Evolutionary conservation across 1,140 invertebrate genomes (phyloP).

Genomic region (Yoshiicerus persimilis): DNA sequence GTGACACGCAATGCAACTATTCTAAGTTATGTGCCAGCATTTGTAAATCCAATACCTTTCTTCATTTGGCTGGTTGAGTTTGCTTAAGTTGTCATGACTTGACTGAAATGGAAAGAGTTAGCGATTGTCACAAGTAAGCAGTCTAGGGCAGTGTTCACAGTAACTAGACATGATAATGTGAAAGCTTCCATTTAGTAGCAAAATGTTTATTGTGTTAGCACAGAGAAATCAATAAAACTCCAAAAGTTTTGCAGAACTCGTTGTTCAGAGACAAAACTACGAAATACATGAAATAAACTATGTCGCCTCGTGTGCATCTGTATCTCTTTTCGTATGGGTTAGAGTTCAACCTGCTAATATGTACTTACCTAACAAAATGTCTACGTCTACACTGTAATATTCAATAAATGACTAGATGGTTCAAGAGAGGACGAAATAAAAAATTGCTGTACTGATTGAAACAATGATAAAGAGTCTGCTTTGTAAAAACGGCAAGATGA

Average conservation of each 20-base stretch:
- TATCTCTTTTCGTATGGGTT: not conserved
- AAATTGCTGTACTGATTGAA: not conserved
- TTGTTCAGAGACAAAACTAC: not conserved
- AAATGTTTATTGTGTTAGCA: not conserved
- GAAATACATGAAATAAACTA: not conserved
- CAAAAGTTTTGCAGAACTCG: not conserved
- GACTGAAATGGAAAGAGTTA: not conserved
- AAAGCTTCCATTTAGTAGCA: not conserved
- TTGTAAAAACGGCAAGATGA: not conserved
- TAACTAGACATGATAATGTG: not conserved
- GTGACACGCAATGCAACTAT: not conserved
- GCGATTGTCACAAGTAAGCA: not conserved
- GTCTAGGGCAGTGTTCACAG: not conserved
- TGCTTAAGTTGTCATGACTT: not conserved
- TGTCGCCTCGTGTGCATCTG: not conserved
- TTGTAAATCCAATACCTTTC: not conserved
- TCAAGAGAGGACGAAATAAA: not conserved
- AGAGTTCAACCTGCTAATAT: not conserved
- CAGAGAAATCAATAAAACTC: not conserved
- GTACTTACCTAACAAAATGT: no score
- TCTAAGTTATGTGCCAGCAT: not conserved
- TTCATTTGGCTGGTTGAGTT: not conserved
- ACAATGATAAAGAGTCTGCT: not conserved
- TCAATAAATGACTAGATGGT: not conserved
- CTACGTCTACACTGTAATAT: no score